These are phyloP conservation scores for Sinosuthora webbiana DNA, from an alignment of 2,113 vertebrate genomes.

Conservation along the genomic window DNA sequence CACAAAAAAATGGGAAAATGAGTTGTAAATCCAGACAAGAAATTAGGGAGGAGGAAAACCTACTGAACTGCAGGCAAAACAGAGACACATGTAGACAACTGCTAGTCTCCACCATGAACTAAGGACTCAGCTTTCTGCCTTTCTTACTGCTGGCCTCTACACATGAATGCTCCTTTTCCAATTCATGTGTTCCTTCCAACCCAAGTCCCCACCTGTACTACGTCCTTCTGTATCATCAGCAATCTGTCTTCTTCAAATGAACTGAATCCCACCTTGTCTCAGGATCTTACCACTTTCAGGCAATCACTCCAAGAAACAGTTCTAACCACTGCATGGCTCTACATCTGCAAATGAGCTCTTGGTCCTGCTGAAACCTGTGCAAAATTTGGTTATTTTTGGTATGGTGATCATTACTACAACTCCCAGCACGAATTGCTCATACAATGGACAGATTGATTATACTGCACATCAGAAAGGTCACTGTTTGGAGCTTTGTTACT, in stretches of 20 bases:
- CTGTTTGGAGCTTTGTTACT: not conserved
- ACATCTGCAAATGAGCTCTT: not conserved
- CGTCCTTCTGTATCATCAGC: not conserved
- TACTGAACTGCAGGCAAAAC: not conserved
- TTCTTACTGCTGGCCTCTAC: not conserved
- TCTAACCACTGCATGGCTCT: not conserved
- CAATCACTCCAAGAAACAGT: not conserved
- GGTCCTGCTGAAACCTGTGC: not conserved
- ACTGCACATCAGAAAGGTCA: not conserved
- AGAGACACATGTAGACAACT: not conserved
- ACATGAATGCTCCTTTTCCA: not conserved
- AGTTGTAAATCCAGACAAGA: not conserved
- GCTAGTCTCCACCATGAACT: not conserved
- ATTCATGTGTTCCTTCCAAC: not conserved
- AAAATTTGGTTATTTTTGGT: not conserved
- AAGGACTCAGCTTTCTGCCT: not conserved
- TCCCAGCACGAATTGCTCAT: not conserved
- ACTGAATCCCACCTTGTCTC: not conserved
- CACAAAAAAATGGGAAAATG: not conserved
- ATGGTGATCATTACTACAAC: not conserved
- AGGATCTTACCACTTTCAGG: not conserved
- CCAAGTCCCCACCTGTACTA: not conserved
- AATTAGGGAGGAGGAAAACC: not conserved
- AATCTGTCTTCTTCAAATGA: not conserved
- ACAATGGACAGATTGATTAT: not conserved